Evolutionary conservation across 2,888 invertebrate genomes (phyloP).

Genomic region (Thysanoteuthis rhombus): DNA sequence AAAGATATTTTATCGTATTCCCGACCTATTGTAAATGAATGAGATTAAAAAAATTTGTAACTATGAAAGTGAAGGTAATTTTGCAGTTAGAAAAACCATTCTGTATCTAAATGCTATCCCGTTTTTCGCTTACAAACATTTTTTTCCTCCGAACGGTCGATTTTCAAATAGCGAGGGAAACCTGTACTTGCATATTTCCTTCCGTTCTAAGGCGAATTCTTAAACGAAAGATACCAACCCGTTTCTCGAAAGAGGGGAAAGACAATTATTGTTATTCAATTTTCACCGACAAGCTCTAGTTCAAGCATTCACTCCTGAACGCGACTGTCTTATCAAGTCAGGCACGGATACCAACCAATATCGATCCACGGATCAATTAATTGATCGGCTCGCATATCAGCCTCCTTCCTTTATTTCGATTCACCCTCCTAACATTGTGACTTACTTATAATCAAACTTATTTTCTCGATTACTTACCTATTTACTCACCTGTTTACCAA

Average conservation of each 20-base stretch:
- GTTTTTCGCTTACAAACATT: no score
- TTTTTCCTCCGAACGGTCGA: no score
- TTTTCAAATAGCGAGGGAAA: no score
- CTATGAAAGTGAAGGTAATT: no score
- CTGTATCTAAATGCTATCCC: no score
- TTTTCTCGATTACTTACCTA: neutral
- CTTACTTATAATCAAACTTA: neutral
- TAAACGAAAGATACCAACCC: neutral
- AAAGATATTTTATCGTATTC: no score
- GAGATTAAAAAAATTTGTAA: no score
- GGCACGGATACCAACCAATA: neutral
- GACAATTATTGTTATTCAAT: neutral
- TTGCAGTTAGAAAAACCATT: no score
- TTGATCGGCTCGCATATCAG: neutral
- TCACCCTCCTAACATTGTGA: neutral
- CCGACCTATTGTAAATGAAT: no score
- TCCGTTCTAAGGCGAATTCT: neutral
- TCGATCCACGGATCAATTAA: neutral
- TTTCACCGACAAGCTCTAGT: neutral
- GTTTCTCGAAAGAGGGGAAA: neutral
- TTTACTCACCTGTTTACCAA: neutral
- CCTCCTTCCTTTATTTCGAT: neutral
- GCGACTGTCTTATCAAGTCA: neutral
- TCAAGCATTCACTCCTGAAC: neutral
- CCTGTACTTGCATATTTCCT: neutral